phyloP scores from a whole-genome alignment of 2,797 vertebrate species.

The Acipenser oxyrinchus region DNA sequence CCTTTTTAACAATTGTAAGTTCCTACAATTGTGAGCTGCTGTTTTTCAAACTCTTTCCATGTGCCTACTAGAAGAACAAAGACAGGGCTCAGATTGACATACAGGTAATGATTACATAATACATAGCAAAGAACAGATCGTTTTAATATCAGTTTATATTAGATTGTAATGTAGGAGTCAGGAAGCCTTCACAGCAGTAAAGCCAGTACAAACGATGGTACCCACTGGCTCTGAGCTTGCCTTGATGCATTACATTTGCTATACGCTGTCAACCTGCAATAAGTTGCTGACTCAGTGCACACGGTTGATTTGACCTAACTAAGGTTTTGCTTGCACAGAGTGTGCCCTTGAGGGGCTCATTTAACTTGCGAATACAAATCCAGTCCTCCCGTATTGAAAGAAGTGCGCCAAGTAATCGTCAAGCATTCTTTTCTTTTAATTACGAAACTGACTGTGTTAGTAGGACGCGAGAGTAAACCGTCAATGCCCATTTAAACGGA shows the following conservation, averaged over 20 bases:
- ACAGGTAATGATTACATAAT: no score
- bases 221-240: not conserved
- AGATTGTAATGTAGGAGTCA: no score
- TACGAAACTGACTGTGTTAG: not conserved
- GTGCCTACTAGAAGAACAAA: no score
- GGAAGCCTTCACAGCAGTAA: no score
- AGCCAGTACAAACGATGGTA: no score
- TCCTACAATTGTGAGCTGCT: no score
- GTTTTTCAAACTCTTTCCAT: no score
- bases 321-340: slow-evolving; percentile 24
- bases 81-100: no score
- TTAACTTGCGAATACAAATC: slow-evolving; percentile 40
- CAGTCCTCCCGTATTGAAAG: slow-evolving; percentile 44
- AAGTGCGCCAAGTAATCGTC: slow-evolving; percentile 15
- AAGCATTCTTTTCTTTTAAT: not conserved
- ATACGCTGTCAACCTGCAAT: slow-evolving; percentile 49
- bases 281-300: slow-evolving; percentile 33
- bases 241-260: slow-evolving; percentile 46
- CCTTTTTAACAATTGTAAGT: no score
- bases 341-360: not conserved
- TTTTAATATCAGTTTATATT: no score
- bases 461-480: no score
- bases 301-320: slow-evolving; percentile 63
- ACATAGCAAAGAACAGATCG: no score
- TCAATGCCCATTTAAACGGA: not conserved